Base-by-base conservation (phyloP, 1,140 invertebrate genomes). In the Antheraea mylitta region DNA sequence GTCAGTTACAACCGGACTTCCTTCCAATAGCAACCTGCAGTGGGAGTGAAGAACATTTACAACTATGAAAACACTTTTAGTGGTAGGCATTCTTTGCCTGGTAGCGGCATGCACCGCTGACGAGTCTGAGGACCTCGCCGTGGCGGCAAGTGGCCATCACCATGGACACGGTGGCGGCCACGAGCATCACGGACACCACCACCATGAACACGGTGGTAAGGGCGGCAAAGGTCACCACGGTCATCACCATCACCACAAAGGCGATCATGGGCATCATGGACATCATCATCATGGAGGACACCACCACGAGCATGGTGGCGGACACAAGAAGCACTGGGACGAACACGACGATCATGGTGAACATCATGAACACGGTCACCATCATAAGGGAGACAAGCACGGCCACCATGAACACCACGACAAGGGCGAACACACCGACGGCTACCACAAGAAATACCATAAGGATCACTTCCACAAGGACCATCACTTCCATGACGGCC, bases 381-480 rank as follows among this genome's bases (percentile, higher is more conserved):
- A 96, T 3, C 94, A 96, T 61, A 96, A 96, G 70, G 95, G 95
- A 0, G 94, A 96, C 85, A 94, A 95, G 69, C 93, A 92, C 3
- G 91, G 94, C 65, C 95, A 96, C 75, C 94, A 95, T 78, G 95
- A 95, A 4, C 95, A 96, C 73, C 94, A 93, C 76, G 94, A 95
- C 73, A 94, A 95, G 73, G 95, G 94, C 0, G 94, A 95, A 60
- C 79, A 93, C 94, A 60, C 94, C 95, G 94, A 97, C 72, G 96
- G 95, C 0, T 93, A 96, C 75, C 94, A 96, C 71, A 95, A 95
- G 22, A 95, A 96, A 81, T 94, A 96, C 73, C 95, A 96, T 76
- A 95, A 96, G 77, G 96, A 97, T 78, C 94, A 95, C 64, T 95
- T 96, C 77, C 95, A 96, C 80, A 95, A 96, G 74, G 95, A 95